Conservation (phyloP, 2,113 vertebrate species). For the Scomber scombrus region DNA sequence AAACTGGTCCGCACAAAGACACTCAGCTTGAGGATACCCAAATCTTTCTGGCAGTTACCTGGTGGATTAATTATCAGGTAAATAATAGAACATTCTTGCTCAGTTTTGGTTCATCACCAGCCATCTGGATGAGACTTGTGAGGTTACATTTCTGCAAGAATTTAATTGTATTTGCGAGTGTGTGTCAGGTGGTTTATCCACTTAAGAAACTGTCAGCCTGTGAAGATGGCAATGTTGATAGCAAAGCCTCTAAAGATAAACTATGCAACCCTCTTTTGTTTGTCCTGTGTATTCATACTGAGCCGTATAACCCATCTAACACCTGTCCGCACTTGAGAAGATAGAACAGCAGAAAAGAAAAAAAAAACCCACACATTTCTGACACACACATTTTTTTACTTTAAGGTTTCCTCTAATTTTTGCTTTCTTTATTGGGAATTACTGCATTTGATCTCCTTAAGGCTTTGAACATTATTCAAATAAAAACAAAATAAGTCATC, state of each 20-base stretch:
- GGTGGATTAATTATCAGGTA: slow-evolving; percentile 53
- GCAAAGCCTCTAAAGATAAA: neutral
- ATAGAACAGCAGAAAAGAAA: too few relatives aligned
- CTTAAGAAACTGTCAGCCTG: slow-evolving; percentile 5
- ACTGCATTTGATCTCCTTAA: too few relatives aligned
- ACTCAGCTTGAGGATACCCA: neutral
- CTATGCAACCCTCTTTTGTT: neutral
- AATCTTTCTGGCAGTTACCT: slow-evolving; percentile 25
- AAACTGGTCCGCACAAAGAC: neutral
- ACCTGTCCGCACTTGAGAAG: neutral
- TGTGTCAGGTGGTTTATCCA: slow-evolving; percentile 26
- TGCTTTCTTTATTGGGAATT: too few relatives aligned
- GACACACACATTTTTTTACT: too few relatives aligned
- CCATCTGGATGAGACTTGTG: slow-evolving; percentile 46
- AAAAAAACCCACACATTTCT: too few relatives aligned
- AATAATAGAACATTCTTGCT: slow-evolving; percentile 37
- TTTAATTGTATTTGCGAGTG: slow-evolving; percentile 24
- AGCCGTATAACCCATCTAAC: neutral
- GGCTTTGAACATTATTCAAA: too few relatives aligned
- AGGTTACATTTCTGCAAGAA: slow-evolving; percentile 25
- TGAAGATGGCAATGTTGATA: slow-evolving; percentile 11
- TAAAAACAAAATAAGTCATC: too few relatives aligned
- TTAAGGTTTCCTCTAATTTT: too few relatives aligned
- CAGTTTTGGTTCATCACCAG: slow-evolving; percentile 26
- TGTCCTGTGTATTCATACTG: neutral